A percentile compares a stretch with the other conserved stretches of the same genome.
phyloP scores from a whole-genome alignment of 1,140 invertebrate genomes.

The Drosophila lini region DNA sequence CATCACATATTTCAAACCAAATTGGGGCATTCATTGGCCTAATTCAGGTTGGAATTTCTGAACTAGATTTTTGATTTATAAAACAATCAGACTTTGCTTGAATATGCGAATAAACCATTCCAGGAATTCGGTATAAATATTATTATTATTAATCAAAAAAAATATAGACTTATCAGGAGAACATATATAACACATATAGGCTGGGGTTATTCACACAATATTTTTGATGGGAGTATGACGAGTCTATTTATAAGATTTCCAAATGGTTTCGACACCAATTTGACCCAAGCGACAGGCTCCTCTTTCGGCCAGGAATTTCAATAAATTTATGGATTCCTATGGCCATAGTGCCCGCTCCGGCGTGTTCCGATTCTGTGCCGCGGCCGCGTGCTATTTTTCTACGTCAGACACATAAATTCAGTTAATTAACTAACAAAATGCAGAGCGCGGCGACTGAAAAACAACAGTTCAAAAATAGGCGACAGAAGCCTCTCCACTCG shows the following conservation, averaged over 20 bases:
- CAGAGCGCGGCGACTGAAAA: slow-evolving; percentile 27
- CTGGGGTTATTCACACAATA: slow-evolving; percentile 24
- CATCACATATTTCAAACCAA: slow-evolving; percentile 1
- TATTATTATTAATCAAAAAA: not conserved
- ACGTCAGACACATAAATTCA: slow-evolving; percentile 81
- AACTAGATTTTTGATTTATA: not conserved
- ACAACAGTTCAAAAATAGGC: slow-evolving; percentile 67
- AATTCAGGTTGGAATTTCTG: not conserved
- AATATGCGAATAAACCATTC: not conserved
- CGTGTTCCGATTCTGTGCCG: slow-evolving; percentile 62
- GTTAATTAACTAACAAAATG: slow-evolving; percentile 72
- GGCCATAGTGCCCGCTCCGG: slow-evolving; percentile 39
- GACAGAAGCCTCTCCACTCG: slow-evolving; percentile 47
- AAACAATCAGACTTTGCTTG: not conserved
- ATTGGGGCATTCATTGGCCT: slow-evolving; percentile 9
- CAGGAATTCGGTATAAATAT: not conserved
- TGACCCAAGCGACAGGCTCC: slow-evolving; percentile 25
- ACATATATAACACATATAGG: slow-evolving; percentile 1
- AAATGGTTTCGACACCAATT: slow-evolving; percentile 51
- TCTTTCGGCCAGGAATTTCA: slow-evolving; percentile 29
- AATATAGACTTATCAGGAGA: not conserved
- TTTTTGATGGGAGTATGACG: slow-evolving; percentile 11
- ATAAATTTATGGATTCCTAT: slow-evolving; percentile 73
- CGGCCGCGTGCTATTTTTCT: slow-evolving; percentile 77
- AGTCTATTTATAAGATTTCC: slow-evolving; percentile 41